These are phyloP conservation scores for Sphyrna mokarran DNA, from an alignment of 2,113 vertebrate species.

Conservation along the genomic window DNA sequence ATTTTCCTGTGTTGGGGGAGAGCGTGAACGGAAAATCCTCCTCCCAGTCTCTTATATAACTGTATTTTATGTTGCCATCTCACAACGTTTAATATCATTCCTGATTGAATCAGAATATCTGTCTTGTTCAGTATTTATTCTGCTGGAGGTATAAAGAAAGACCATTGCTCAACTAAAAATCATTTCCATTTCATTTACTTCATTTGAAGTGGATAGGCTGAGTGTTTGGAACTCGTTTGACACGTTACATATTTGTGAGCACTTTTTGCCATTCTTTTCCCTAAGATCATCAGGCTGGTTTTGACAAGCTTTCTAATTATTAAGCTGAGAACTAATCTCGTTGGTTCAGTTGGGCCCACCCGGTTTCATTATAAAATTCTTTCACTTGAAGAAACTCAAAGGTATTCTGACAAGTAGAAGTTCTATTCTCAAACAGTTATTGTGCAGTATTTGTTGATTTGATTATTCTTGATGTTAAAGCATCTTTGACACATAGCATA, in stretches of 20 bases:
- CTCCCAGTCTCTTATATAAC: neutral
- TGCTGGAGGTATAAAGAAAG: neutral
- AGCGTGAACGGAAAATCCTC: too few species aligned
- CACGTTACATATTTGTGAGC: neutral
- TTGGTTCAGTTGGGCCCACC: neutral
- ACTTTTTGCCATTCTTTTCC: conserved; percentile 7
- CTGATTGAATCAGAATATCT: neutral
- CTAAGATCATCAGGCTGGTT: neutral
- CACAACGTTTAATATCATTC: neutral
- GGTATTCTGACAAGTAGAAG: neutral
- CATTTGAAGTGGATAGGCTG: neutral
- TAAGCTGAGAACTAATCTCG: neutral
- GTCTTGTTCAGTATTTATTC: neutral
- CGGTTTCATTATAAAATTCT: neutral
- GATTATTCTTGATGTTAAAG: neutral
- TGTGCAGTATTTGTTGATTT: neutral
- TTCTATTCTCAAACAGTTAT: neutral
- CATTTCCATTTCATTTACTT: neutral
- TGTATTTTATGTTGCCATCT: neutral
- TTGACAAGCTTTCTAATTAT: neutral
- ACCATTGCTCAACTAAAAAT: neutral
- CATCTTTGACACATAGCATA: neutral
- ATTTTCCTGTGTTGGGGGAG: too few species aligned
- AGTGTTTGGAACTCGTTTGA: neutral
- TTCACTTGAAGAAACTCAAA: neutral